Evolutionary conservation across 2,888 invertebrate genomes (phyloP).

Genomic region (Incurvaria masculella): DNA sequence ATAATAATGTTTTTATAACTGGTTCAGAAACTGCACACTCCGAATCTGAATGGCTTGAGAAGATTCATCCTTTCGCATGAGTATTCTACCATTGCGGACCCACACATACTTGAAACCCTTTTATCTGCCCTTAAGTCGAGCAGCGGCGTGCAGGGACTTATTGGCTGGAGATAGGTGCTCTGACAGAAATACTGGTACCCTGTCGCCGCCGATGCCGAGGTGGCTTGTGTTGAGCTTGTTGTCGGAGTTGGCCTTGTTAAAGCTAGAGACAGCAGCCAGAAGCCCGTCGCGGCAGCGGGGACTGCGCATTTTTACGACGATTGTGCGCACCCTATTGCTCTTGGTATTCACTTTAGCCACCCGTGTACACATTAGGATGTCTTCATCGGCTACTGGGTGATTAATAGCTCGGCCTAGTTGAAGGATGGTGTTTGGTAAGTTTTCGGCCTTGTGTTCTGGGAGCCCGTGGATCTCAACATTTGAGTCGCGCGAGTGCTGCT

Average conservation of each 20-base stretch:
- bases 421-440: conserved; percentile 5
- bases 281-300: conserved; percentile 11
- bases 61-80: conserved; percentile 1
- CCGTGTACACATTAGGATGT: conserved; percentile 13
- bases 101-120: neutral
- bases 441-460: conserved; percentile 12
- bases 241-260: conserved; percentile 10
- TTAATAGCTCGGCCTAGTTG: conserved; percentile 5
- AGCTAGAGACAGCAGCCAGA: conserved; percentile 8
- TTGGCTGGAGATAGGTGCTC: conserved; percentile 14
- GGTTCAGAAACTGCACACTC: neutral
- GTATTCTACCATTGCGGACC: neutral
- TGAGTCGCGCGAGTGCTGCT: conserved; percentile 9
- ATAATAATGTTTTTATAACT: neutral
- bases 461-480: no score
- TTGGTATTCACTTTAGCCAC: conserved; percentile 15
- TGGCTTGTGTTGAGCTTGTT: conserved; percentile 13
- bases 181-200: conserved; percentile 5
- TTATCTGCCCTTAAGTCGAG: conserved; percentile 1
- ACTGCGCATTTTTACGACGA: conserved; percentile 12
- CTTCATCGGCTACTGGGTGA: conserved; percentile 4
- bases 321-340: conserved; percentile 11
- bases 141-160: conserved; percentile 8
- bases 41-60: neutral
- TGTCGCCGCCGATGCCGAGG: conserved; percentile 9